phyloP scores from a whole-genome alignment of 2,888 invertebrate genomes.

The Cryptus viduatorius region DNA sequence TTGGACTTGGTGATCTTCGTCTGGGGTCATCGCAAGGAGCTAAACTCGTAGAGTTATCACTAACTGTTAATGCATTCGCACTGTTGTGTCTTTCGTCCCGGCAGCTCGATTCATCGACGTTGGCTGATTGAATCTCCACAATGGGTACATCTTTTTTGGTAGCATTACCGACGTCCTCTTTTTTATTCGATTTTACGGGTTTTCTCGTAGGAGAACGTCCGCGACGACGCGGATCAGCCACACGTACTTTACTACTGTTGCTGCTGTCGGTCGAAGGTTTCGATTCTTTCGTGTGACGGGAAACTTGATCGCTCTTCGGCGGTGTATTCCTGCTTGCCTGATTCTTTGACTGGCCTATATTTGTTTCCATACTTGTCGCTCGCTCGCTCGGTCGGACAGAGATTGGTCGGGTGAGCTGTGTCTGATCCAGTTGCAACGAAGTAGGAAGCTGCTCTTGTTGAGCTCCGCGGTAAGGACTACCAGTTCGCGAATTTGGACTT shows the following conservation, averaged over 20 bases:
- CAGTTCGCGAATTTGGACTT: constrained; percentile 83
- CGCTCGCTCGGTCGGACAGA: constrained; percentile 81
- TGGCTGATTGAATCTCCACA: constrained; percentile 70
- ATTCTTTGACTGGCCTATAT: constrained; percentile 9
- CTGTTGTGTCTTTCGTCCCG: constrained; percentile 46
- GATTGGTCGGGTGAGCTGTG: constrained; percentile 74
- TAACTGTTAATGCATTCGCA: constrained; percentile 42
- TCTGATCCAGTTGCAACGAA: constrained; percentile 65
- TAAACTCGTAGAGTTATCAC: constrained; percentile 66
- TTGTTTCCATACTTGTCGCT: constrained; percentile 32
- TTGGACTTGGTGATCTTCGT: constrained; percentile 89
- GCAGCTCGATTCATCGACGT: constrained; percentile 43
- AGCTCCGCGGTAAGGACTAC: constrained; percentile 79
- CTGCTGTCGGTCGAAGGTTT: constrained; percentile 42
- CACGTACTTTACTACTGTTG: constrained; percentile 54
- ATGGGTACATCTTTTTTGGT: constrained; percentile 62
- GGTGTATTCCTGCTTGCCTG: constrained; percentile 22
- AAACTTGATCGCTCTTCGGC: constrained; percentile 47
- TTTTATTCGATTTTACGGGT: constrained; percentile 32
- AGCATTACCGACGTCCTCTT: constrained; percentile 51
- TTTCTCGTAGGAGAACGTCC: constrained; percentile 86
- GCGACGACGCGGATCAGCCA: constrained; percentile 83
- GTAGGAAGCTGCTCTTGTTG: constrained; percentile 74
- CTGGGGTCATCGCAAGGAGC: constrained; percentile 80
- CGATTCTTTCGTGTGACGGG: constrained; percentile 24